Base-by-base conservation (phyloP, 2,113 vertebrate genomes). In the Eulemur rufifrons region DNA sequence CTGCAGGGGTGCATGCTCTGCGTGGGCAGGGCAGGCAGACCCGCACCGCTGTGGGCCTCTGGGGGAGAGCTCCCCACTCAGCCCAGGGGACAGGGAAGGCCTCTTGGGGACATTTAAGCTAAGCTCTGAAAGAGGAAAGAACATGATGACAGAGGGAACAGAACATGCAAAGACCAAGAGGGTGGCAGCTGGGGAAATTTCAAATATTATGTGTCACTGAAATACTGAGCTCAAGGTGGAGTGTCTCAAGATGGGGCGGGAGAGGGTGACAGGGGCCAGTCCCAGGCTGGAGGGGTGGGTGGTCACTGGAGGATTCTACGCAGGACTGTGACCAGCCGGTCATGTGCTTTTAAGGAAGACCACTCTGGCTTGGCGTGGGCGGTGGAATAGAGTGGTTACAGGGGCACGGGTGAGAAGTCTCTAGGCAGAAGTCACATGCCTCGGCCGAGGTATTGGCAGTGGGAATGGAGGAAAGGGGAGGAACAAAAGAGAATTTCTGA, bases 91-190 rank as follows among this genome's bases (percentile, higher is more conserved):
- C 61, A 66, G 61, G 34, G n/a, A 63, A 81, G 56, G 27, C 54
- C 56, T 95, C n/a, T 42, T 78, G 50, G 27, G 42, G 32, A 52
- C 15, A 1, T n/a, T 82, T 82, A 73, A 83, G 5, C 52, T 80
- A 54, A 77, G 6, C 47, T 64, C 56, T 50, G 56, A 81, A 85
- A 93, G 59, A 39, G 39, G 73, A 68, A 74, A 8, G 39, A 37
- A 50, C 34, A 8, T 1, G 3, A 50, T 6, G 56, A 27, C 64
- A 37, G 63, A 87, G 20, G 63, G 54, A 83, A 50, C 13, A 78
- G 73, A 50, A 21, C 37, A 59, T 34, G 84, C 34, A 84, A 90
- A 96, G 61, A 27, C 63, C 52, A 9, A 81, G n/a, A 89, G 47
- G 6, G 27, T 61, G 77, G 47, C 39, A 7, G 29, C 68, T 66